Percentiles rank a stretch among this genome's conserved stretches.
Evolutionary conservation across 1,140 invertebrate species (phyloP).

Genomic region (Homalodisca vitripennis): DNA sequence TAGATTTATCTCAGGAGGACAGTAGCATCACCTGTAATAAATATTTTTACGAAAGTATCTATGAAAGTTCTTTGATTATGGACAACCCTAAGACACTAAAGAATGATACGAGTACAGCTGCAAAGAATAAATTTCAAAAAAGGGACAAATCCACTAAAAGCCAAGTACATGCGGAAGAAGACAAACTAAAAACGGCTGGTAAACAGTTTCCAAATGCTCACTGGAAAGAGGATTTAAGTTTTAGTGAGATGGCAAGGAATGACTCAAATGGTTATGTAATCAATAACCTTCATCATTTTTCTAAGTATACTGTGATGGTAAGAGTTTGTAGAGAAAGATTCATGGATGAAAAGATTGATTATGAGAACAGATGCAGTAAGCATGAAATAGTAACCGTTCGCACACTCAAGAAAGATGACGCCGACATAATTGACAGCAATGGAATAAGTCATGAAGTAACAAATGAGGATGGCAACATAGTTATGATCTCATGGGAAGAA

Average conservation of each 20-base stretch:
- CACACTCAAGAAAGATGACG: slow-evolving; percentile 34
- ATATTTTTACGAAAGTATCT: slow-evolving; percentile 4
- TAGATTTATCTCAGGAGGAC: background rate
- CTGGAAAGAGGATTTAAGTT: background rate
- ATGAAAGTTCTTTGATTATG: background rate
- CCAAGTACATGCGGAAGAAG: background rate
- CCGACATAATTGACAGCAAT: slow-evolving; percentile 31
- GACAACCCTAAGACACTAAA: background rate
- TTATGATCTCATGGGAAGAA: slow-evolving; percentile 37
- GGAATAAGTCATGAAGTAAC: slow-evolving; percentile 23
- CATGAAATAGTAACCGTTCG: slow-evolving; percentile 35
- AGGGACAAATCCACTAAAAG: background rate
- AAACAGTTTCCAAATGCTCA: background rate
- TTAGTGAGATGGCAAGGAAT: background rate
- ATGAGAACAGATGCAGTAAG: slow-evolving; percentile 36
- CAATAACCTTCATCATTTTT: slow-evolving; percentile 65
- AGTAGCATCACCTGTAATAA: background rate
- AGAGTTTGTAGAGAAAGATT: slow-evolving; percentile 65
- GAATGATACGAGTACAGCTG: no score
- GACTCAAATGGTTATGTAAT: slow-evolving; percentile 50
- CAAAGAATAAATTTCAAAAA: background rate
- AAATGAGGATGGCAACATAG: slow-evolving; percentile 33
- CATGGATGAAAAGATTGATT: slow-evolving; percentile 35
- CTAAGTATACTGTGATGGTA: slow-evolving; percentile 66
- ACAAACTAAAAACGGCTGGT: background rate